phyloP scores from a whole-genome alignment of 53 echinoderm and acorn worm species.

The Actinopyga echinites region DNA sequence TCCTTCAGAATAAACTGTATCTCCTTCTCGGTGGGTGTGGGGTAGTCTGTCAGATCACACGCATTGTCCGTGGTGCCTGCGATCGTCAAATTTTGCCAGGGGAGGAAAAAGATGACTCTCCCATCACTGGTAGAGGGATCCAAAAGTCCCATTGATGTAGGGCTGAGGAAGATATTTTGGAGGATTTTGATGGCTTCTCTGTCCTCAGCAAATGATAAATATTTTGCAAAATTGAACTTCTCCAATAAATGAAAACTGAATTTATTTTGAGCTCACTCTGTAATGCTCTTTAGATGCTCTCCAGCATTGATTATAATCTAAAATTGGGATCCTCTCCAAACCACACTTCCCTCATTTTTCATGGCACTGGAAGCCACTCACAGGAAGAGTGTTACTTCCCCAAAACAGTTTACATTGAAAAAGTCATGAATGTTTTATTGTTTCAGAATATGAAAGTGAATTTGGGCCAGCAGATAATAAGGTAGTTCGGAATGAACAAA shows the following conservation, averaged over 20 bases:
- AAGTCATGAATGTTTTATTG: too few species aligned
- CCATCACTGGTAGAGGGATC: constrained; percentile 98
- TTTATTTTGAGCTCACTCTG: background rate
- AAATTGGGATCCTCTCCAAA: too few species aligned
- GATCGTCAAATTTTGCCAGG: constrained; percentile 86
- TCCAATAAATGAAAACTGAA: background rate
- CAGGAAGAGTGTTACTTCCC: too few species aligned
- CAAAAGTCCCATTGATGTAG: constrained; percentile 90
- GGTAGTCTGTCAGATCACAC: constrained; percentile 77
- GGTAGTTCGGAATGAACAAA: too few species aligned
- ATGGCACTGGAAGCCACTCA: too few species aligned
- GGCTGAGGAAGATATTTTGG: constrained; percentile 55
- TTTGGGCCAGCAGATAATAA: too few species aligned
- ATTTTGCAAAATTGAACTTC: too few species aligned
- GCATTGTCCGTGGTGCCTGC: constrained; percentile 94
- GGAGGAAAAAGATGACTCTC: constrained; percentile 96
- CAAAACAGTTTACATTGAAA: too few species aligned
- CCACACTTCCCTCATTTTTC: too few species aligned
- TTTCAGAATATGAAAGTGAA: too few species aligned
- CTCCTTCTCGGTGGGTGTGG: constrained; percentile 87
- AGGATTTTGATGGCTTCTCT: background rate
- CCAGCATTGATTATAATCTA: too few species aligned
- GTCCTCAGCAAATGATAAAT: background rate
- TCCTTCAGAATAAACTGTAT: constrained; percentile 96
- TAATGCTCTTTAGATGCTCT: too few species aligned